Evolutionary conservation across 2,888 invertebrate genomes (phyloP).

Genomic region (Heliconius ismenius): DNA sequence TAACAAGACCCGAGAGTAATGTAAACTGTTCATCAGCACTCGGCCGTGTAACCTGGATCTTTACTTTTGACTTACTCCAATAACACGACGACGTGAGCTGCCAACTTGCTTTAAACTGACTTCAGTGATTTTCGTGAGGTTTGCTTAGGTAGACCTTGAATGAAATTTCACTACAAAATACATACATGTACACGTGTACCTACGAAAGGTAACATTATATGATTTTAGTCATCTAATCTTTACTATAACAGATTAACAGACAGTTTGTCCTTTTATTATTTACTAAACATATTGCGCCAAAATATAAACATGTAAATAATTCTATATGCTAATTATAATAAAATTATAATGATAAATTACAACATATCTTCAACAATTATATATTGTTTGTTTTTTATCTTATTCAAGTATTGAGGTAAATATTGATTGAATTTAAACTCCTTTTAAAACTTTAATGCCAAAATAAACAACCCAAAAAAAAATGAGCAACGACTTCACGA

Average conservation of each 20-base stretch:
- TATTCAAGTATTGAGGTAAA: background rate
- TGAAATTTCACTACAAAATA: background rate
- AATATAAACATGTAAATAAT: background rate
- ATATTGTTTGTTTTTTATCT: too few relatives aligned
- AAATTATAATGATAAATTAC: background rate
- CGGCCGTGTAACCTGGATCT: conserved; percentile 28
- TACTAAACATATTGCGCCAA: background rate
- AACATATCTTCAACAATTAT: background rate
- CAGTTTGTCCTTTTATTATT: background rate
- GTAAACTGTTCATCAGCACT: conserved; percentile 23
- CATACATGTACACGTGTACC: background rate
- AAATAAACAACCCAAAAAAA: background rate
- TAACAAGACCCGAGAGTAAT: conserved; percentile 38
- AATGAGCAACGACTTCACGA: background rate
- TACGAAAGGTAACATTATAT: background rate
- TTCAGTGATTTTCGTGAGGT: conserved; percentile 3
- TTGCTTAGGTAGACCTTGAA: background rate
- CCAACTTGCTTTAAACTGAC: conserved; percentile 4
- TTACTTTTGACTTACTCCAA: conserved; percentile 25
- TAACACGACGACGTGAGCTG: conserved; percentile 10
- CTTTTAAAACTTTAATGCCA: background rate
- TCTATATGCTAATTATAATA: background rate
- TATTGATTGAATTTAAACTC: background rate
- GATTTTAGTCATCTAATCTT: background rate
- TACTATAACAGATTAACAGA: background rate